Conservation (phyloP, 2,888 invertebrate species). For the Acrobasis consociella region DNA sequence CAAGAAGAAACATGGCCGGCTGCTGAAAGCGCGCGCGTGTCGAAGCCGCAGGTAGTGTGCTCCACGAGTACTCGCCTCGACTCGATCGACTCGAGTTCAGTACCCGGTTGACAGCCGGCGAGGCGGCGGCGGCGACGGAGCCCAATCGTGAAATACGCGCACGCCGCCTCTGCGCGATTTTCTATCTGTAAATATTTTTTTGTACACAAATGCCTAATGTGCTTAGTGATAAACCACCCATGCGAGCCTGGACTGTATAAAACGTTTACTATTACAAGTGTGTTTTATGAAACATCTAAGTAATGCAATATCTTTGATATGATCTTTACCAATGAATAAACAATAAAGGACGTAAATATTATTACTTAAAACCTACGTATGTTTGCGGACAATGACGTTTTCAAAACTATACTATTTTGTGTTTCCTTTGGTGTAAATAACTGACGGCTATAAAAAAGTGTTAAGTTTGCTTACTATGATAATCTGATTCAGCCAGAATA, state of each 20-base stretch:
- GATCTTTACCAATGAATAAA: slow-evolving; percentile 50
- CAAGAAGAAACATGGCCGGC: slow-evolving; percentile 65
- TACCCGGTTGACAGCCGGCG: slow-evolving; percentile 81
- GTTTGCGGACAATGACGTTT: slow-evolving; percentile 25
- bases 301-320: slow-evolving; percentile 56
- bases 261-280: slow-evolving; percentile 34
- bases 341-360: slow-evolving; percentile 27
- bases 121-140: slow-evolving; percentile 72
- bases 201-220: slow-evolving; percentile 57
- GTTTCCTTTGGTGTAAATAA: slow-evolving; percentile 32
- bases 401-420: slow-evolving; percentile 10
- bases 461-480: slow-evolving; percentile 48
- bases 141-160: slow-evolving; percentile 55
- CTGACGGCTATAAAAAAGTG: slow-evolving; percentile 53
- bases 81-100: slow-evolving; percentile 69
- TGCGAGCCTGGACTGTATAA: slow-evolving; percentile 34
- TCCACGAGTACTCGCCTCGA: slow-evolving; percentile 54
- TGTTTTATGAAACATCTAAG: slow-evolving; percentile 41
- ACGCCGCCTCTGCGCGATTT: slow-evolving; percentile 79
- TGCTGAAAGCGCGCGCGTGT: slow-evolving; percentile 66
- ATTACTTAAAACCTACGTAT: slow-evolving; percentile 30
- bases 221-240: slow-evolving; percentile 46
- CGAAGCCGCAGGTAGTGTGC: slow-evolving; percentile 51
- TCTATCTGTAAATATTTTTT: slow-evolving; percentile 69
- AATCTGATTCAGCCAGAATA: slow-evolving; percentile 35